Evolutionary conservation across 2,797 vertebrate genomes (phyloP).

Genomic region (Yasuhikotakia modesta): DNA sequence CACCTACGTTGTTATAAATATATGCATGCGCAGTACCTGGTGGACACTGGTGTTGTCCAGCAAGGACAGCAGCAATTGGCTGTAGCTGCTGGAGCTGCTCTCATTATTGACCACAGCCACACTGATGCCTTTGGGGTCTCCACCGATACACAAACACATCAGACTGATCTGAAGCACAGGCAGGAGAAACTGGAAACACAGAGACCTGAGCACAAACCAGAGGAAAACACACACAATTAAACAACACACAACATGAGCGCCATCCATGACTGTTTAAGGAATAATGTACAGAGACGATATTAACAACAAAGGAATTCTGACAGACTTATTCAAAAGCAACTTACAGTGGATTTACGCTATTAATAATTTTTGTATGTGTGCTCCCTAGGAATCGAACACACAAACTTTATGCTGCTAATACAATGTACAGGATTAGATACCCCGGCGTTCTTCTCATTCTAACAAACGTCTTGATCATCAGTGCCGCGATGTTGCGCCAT

Average conservation of each 20-base stretch:
- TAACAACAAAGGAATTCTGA: too few relatives aligned
- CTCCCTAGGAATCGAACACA: too few relatives aligned
- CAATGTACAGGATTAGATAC: conserved; percentile 57
- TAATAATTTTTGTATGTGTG: too few relatives aligned
- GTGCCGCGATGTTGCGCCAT: conserved; percentile 76
- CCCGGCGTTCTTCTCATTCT: conserved; percentile 81
- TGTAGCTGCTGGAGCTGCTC: conserved; percentile 66
- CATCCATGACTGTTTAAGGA: too few relatives aligned
- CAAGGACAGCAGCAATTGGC: conserved; percentile 73
- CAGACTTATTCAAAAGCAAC: too few relatives aligned
- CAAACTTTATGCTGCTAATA: too few relatives aligned
- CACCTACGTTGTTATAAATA: too few relatives aligned
- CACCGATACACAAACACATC: conserved; percentile 80
- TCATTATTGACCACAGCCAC: conserved; percentile 83
- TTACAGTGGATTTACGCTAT: too few relatives aligned
- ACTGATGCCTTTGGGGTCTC: conserved; percentile 72
- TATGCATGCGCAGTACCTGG: conserved; percentile 66
- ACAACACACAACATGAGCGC: neutral
- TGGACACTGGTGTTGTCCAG: conserved; percentile 78
- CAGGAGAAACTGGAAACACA: conserved; percentile 83
- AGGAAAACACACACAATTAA: neutral
- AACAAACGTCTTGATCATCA: conserved; percentile 79
- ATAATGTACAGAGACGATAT: too few relatives aligned
- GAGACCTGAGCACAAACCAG: conserved; percentile 67
- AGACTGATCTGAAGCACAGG: conserved; percentile 82